These are phyloP conservation scores for Willowsia nigromaculata DNA, from an alignment of 2,888 invertebrate genomes.

Conservation along the genomic window DNA sequence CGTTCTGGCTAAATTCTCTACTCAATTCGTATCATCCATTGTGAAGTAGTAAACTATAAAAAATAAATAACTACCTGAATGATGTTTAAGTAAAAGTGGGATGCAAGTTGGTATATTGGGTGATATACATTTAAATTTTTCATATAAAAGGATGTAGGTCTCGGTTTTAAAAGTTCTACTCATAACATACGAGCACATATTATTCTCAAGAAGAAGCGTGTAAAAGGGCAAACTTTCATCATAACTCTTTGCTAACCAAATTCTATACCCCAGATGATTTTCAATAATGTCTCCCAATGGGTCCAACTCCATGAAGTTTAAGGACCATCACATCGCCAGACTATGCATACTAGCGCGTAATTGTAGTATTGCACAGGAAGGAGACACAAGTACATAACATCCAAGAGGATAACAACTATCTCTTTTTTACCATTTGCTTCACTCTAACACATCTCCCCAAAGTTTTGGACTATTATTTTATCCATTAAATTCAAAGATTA, in stretches of 20 bases:
- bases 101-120: too few relatives aligned
- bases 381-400: background rate
- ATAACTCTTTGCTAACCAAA: conserved; percentile 70
- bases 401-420: conserved; percentile 7
- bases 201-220: conserved; percentile 34
- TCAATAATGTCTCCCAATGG: conserved; percentile 76
- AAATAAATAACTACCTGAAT: background rate
- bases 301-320: conserved; percentile 76
- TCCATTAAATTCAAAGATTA: conserved; percentile 13
- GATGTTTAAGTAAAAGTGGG: too few relatives aligned
- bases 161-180: background rate
- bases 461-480: background rate
- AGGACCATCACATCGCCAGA: conserved; percentile 68
- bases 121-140: too few relatives aligned
- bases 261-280: conserved; percentile 74
- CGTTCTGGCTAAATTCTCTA: background rate
- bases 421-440: conserved; percentile 35
- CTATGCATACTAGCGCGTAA: background rate
- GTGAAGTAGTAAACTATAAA: background rate
- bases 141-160: too few relatives aligned
- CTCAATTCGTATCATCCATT: background rate
- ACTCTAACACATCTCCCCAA: background rate
- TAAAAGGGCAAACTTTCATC: conserved; percentile 67
- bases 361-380: conserved; percentile 22
- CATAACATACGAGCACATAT: background rate